Conservation (phyloP, 1,140 invertebrate genomes). For the Portunus trituberculatus region DNA sequence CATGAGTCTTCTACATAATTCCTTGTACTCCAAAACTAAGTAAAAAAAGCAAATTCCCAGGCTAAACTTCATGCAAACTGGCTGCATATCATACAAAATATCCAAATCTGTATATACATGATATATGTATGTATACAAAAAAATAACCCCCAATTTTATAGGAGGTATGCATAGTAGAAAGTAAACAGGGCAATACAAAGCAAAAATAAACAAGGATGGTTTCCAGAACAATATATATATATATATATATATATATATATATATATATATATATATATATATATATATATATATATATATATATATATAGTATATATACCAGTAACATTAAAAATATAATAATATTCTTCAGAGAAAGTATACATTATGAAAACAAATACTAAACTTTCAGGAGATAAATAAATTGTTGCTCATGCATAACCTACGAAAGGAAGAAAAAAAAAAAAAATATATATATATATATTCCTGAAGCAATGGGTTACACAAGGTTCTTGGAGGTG, state of each 20-base stretch:
- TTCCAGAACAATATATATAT: constrained; percentile 13
- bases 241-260: constrained; percentile 25
- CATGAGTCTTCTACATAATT: constrained; percentile 44
- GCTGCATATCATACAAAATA: constrained; percentile 32
- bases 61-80: constrained; percentile 65
- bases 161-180: constrained; percentile 6
- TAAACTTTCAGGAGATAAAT: not conserved
- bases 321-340: constrained; percentile 7
- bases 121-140: constrained; percentile 46
- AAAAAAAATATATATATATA: too few species aligned
- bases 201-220: constrained; percentile 22
- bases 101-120: constrained; percentile 26
- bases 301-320: constrained; percentile 34
- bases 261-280: constrained; percentile 22
- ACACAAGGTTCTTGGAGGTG: not conserved
- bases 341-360: not conserved
- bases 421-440: not conserved
- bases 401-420: not conserved
- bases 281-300: constrained; percentile 35
- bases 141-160: constrained; percentile 33
- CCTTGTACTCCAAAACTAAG: constrained; percentile 15
- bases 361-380: not conserved
- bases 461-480: not conserved
- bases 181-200: constrained; percentile 25
- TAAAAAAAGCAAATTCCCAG: constrained; percentile 52